Evolutionary conservation across 1,140 invertebrate genomes (phyloP), one percentile per base, ranked within the genome.

Genomic region (Drosophila bifasciata): DNA sequence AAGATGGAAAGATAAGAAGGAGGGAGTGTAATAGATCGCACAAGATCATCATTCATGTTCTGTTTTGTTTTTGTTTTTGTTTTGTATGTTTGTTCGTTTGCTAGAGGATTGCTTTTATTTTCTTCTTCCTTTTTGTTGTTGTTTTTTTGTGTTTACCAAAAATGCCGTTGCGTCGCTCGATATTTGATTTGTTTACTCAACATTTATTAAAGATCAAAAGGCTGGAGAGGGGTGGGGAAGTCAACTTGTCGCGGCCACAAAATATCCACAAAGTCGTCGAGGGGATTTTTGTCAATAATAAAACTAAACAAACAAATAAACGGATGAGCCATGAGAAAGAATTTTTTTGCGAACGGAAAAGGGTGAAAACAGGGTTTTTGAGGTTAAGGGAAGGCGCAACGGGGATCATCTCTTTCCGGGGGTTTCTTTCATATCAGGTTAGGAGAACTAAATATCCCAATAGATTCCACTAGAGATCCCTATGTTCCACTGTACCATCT

Each of bases 161-260:
- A 32, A 32, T 32, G 32, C 55, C 40, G 52, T 28, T 56, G 52
- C 23, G 56, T 79, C 73, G 57, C 64, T 68, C 72, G 61, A 79
- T 79, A 60, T 79, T 72, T 86, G 80, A 86, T 85, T 85, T 85
- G 80, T 85, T 85, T 85, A 77, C 67, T 85, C 73, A 74, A 72
- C 76, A 86, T 80, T 86, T 85, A 86, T 80, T 85, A 50, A 85
- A 85, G 81, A 85, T 85, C 80, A 85, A 85, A 85, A 85, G 80
- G 70, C 68, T 36, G 32, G 43, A 43, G 55, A 32, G 39, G 50
- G 50, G 53, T 64, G 52, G 67, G 61, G 68, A 63, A 84, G 79
- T 83, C 79, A 81, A 74, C 62, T 81, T 67, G 64, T 67, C 64
- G 66, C 44, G 66, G 60, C 60, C 21, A 21, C n/a, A n/a, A 68